phyloP scores from a whole-genome alignment of 2,113 vertebrate genomes.

The Daubentonia madagascariensis region DNA sequence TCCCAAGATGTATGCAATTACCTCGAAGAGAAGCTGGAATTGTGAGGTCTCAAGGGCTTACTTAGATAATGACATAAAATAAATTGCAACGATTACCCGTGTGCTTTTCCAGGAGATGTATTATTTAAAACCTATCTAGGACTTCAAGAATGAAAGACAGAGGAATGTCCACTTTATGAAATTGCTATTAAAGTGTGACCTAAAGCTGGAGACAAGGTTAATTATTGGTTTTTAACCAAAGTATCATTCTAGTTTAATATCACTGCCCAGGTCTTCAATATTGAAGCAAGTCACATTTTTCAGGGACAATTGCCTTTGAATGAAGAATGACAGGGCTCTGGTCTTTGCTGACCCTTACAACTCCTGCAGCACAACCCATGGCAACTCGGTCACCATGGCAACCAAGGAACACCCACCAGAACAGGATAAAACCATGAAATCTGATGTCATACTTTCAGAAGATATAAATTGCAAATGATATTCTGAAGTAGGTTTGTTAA shows the following conservation, averaged over 20 bases:
- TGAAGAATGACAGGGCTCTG: slow-evolving; percentile 91
- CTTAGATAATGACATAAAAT: slow-evolving; percentile 90
- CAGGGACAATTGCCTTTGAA: slow-evolving; percentile 93
- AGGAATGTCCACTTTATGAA: slow-evolving; percentile 91
- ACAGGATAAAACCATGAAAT: slow-evolving; percentile 84
- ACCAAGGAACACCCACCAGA: slow-evolving; percentile 80
- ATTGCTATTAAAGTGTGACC: slow-evolving; percentile 87
- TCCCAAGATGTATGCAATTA: slow-evolving; percentile 86
- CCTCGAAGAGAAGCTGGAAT: slow-evolving; percentile 82
- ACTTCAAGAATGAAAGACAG: slow-evolving; percentile 84
- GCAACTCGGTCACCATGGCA: slow-evolving; percentile 88
- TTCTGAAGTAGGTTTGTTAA: slow-evolving; percentile 77
- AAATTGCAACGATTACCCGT: slow-evolving; percentile 91
- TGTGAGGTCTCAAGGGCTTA: slow-evolving; percentile 85
- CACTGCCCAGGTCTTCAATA: slow-evolving; percentile 86
- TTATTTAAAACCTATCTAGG: slow-evolving; percentile 87
- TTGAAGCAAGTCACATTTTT: slow-evolving; percentile 89
- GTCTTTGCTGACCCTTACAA: slow-evolving; percentile 89
- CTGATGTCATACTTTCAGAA: slow-evolving; percentile 84
- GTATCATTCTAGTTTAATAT: slow-evolving; percentile 89
- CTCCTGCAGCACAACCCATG: slow-evolving; percentile 87
- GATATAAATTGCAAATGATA: slow-evolving; percentile 81
- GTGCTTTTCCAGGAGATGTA: slow-evolving; percentile 86
- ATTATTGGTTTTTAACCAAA: slow-evolving; percentile 89
- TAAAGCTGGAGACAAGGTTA: slow-evolving; percentile 87